Evolutionary conservation across 92 coral and sea anemone genomes (phyloP).

Genomic region (Paramuricea clavata): DNA sequence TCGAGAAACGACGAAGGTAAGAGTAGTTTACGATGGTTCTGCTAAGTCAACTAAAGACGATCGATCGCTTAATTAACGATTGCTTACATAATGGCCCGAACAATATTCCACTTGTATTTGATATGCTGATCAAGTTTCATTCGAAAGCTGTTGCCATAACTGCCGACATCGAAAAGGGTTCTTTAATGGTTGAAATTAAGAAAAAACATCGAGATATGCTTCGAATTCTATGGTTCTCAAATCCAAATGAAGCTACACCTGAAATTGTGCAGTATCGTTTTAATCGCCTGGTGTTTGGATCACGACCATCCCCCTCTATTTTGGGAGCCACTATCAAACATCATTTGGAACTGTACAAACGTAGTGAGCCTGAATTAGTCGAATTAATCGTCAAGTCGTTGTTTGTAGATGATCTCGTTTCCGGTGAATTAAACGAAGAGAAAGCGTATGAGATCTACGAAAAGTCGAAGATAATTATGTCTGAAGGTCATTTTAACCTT

Average conservation of each 20-base stretch:
- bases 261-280: constrained; percentile 34
- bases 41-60: constrained; percentile 55
- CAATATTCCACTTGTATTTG: constrained; percentile 54
- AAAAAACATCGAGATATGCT: constrained; percentile 44
- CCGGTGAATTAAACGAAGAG: constrained; percentile 35
- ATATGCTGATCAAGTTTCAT: constrained; percentile 46
- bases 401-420: constrained; percentile 50
- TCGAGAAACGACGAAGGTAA: constrained; percentile 63
- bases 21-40: constrained; percentile 63
- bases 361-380: constrained; percentile 36
- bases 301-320: constrained; percentile 45
- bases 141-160: constrained; percentile 59
- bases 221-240: constrained; percentile 14
- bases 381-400: constrained; percentile 5
- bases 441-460: constrained; percentile 43
- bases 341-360: constrained; percentile 38
- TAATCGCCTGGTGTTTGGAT: constrained; percentile 50
- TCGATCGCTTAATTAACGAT: constrained; percentile 55
- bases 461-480: constrained; percentile 26
- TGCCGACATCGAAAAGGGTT: constrained; percentile 43
- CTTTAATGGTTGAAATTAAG: constrained; percentile 57
- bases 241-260: constrained; percentile 3
- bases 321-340: constrained; percentile 48
- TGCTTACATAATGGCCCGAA: constrained; percentile 64
- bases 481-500: constrained; percentile 43